Evolutionary conservation across 2,797 vertebrate genomes (phyloP).

Genomic region (Podargus strigoides): DNA sequence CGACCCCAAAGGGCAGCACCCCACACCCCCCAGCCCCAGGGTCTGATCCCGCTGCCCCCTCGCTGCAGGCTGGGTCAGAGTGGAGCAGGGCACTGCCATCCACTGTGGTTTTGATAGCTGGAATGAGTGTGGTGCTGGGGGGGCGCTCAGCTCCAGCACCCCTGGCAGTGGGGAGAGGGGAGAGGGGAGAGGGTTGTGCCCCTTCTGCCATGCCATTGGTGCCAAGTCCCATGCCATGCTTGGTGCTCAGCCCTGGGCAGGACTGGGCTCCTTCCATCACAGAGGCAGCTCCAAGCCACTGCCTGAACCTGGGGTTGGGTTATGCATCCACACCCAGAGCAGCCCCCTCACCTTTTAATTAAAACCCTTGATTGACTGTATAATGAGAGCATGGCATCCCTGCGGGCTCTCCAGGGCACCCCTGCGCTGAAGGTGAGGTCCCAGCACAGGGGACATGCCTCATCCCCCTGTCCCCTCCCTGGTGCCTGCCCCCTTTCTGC

Average conservation of each 20-base stretch:
- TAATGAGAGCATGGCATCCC: neutral
- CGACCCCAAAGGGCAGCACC: too few species aligned
- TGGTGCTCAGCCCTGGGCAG: neutral
- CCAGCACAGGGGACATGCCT: accelerated
- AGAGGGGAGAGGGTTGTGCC: accelerated
- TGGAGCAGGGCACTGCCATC: accelerated
- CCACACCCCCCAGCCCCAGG: neutral
- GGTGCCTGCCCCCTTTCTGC: neutral
- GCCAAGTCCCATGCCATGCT: too few species aligned
- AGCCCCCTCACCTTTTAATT: neutral
- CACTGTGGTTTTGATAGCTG: neutral
- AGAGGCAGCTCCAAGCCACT: neutral
- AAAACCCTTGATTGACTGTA: neutral
- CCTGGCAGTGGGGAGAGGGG: neutral
- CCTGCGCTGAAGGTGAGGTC: neutral
- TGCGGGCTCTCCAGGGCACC: accelerated
- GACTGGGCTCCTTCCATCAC: accelerated
- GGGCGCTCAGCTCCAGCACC: neutral
- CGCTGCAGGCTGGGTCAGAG: neutral
- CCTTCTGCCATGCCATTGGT: accelerated
- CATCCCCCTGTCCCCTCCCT: neutral
- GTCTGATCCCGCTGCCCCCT: neutral
- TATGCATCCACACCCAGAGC: accelerated
- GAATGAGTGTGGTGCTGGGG: neutral
- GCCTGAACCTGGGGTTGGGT: neutral